Conservation (phyloP, 2,888 invertebrate species). For the Heliothis peltigera region DNA sequence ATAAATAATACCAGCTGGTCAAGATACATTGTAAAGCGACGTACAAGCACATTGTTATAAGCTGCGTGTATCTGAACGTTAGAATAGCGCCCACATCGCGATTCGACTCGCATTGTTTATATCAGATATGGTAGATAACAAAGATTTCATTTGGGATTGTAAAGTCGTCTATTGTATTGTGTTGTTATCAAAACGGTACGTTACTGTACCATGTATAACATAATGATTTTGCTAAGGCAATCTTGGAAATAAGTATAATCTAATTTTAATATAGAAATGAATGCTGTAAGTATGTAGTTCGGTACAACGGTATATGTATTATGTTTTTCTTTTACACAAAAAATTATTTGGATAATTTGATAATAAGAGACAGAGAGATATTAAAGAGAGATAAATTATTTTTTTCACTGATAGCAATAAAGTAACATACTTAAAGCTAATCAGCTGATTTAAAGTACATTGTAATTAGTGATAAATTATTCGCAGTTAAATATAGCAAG, state of each 20-base stretch:
- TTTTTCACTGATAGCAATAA: too few relatives aligned
- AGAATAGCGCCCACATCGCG: conserved; percentile 57
- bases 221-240: background rate
- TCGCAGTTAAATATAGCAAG: too few relatives aligned
- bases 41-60: conserved; percentile 37
- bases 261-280: background rate
- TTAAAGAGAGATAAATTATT: too few relatives aligned
- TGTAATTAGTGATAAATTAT: too few relatives aligned
- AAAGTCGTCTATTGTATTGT: conserved; percentile 46
- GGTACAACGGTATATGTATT: too few relatives aligned
- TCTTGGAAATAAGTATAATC: background rate
- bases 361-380: too few relatives aligned
- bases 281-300: too few relatives aligned
- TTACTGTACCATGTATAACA: conserved; percentile 30
- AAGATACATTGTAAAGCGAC: conserved; percentile 43
- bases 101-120: conserved; percentile 70
- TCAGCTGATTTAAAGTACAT: too few relatives aligned
- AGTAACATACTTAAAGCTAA: too few relatives aligned
- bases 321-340: too few relatives aligned
- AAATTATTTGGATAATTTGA: too few relatives aligned
- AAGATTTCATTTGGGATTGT: conserved; percentile 67
- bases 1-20: conserved; percentile 14
- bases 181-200: conserved; percentile 40
- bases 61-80: conserved; percentile 25
- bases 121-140: conserved; percentile 68